Evolutionary conservation across 2,797 vertebrate genomes (phyloP), one percentile per base, ranked within the genome.

Genomic region (Schizopygopsis pylzovi): DNA sequence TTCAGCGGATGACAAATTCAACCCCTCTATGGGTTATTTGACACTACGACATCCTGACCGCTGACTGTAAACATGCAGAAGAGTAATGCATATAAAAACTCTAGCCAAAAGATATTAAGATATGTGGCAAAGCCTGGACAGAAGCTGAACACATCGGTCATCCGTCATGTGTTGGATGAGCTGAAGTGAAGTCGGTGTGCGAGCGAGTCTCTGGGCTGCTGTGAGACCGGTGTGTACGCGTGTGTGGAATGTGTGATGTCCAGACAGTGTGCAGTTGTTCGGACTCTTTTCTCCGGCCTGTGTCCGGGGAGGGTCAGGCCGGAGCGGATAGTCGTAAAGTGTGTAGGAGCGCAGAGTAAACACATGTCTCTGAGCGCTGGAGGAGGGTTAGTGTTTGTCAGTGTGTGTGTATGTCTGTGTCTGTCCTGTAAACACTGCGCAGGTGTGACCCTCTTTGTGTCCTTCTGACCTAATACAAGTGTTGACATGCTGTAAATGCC

Each of bases 241-340:
- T 86, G 88, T 86, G 87, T 93, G 93, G 93, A 95, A 96, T 95
- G 94, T 94, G 93, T 95, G 95, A 95, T 93, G 94, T 93, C 86
- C 59, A 86, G 90, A 87, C 86, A 87, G 87, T 83, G 95, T 90
- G 94, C 94, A 93, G 91, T 91, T 80, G 88, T 90, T 90, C 92
- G 84, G 90, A 91, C 88, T 77, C 78, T 88, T 83, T 89, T 90
- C 90, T 91, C 90, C 89, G 89, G 89, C 91, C 92, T 65, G 81
- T 63, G 86, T 63, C 82, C 78, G 84, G 77, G 76, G 83, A 88
- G 88, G 86, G 85, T 88, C 90, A 91, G 87, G 78, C 75, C 82
- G 88, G 73, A 73, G 91, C 86, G 90, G 94, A 92, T 93, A 92
- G 93, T 95, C 91, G 91, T 94, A 95, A 95, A 94, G 90, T 71